Evolutionary conservation across 2,888 invertebrate genomes (phyloP).

Genomic region (Caenorhabditis sp.): DNA sequence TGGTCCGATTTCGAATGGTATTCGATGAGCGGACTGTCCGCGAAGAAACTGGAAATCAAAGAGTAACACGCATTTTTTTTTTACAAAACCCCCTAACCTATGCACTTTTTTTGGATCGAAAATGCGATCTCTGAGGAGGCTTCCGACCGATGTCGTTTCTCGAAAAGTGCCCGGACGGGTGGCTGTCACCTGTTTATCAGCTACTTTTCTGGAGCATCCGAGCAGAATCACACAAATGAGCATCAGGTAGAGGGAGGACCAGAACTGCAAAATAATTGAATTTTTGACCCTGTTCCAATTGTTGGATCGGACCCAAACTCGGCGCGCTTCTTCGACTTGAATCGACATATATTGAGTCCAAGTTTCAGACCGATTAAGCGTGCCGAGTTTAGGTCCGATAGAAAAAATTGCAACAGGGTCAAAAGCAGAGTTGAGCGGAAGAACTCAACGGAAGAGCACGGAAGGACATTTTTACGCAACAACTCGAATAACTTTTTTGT

Average conservation of each 20-base stretch:
- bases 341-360: no score
- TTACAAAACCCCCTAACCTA: constrained; percentile 1
- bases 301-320: no score
- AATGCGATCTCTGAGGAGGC: constrained; percentile 52
- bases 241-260: constrained; percentile 58
- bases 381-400: no score
- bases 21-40: constrained; percentile 34
- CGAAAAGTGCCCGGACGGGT: constrained; percentile 50
- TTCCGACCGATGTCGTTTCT: constrained; percentile 51
- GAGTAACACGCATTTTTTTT: no score
- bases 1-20: constrained; percentile 35
- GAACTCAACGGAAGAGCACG: no score
- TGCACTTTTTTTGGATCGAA: constrained; percentile 34
- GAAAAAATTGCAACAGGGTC: no score
- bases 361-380: no score
- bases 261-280: constrained; percentile 52
- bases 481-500: no score
- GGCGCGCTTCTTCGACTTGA: no score
- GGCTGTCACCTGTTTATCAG: constrained; percentile 57
- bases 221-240: constrained; percentile 57
- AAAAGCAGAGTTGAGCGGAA: no score
- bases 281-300: background rate
- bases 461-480: no score
- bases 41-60: constrained; percentile 26
- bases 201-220: constrained; percentile 57